phyloP scores from a whole-genome alignment of 1,140 invertebrate species.

The Danaus melanippus region DNA sequence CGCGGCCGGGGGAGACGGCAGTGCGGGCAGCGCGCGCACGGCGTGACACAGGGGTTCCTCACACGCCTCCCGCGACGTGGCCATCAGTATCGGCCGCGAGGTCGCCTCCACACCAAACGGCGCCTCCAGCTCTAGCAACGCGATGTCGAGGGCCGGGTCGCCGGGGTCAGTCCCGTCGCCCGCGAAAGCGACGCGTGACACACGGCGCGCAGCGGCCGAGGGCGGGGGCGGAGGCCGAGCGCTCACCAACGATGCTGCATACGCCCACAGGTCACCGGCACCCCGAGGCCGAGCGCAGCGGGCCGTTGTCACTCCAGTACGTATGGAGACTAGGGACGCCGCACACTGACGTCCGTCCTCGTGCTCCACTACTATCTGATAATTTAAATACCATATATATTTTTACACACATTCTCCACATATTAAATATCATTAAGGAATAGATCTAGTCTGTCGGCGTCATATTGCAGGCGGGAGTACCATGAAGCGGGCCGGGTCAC shows the following conservation, averaged over 20 bases:
- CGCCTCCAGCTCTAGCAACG: slow-evolving; percentile 40
- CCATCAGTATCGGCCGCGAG: slow-evolving; percentile 39
- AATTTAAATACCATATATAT: no score
- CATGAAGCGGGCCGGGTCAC: slow-evolving; percentile 31
- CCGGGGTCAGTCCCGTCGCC: slow-evolving; percentile 17
- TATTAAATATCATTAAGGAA: neutral
- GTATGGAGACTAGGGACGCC: slow-evolving; percentile 41
- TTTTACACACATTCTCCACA: no score
- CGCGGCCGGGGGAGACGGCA: slow-evolving; percentile 2
- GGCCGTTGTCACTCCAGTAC: slow-evolving; percentile 35
- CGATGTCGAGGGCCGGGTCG: slow-evolving; percentile 27
- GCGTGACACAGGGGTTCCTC: slow-evolving; percentile 32
- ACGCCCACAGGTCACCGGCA: slow-evolving; percentile 19
- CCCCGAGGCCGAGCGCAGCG: slow-evolving; percentile 22
- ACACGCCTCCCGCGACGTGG: slow-evolving; percentile 19
- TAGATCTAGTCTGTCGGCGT: no score
- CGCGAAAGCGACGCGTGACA: slow-evolving; percentile 19
- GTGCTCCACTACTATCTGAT: slow-evolving; percentile 38
- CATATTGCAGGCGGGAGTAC: slow-evolving; percentile 10
- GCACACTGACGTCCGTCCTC: slow-evolving; percentile 29
- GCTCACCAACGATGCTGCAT: slow-evolving; percentile 19
- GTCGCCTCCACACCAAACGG: slow-evolving; percentile 31
- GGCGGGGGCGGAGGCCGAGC: slow-evolving; percentile 15
- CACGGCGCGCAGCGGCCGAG: slow-evolving; percentile 19
- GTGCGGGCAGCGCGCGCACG: slow-evolving; percentile 21